phyloP scores from a whole-genome alignment of 2,888 invertebrate genomes.

The Cataglyphis rosenhaueri region DNA sequence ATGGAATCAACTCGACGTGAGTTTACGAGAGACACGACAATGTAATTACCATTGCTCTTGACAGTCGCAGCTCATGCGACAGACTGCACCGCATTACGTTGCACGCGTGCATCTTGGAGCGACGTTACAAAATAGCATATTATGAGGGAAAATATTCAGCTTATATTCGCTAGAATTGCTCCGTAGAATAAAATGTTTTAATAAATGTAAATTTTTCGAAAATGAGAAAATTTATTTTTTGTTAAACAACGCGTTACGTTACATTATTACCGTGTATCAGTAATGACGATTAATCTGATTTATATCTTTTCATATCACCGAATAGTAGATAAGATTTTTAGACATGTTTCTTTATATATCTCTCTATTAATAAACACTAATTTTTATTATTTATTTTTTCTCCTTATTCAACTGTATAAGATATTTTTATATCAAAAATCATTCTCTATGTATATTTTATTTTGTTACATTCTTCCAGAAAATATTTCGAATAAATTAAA shows the following conservation, averaged over 20 bases:
- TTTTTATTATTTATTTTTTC: neutral
- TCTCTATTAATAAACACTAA: neutral
- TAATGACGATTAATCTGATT: conserved; percentile 6
- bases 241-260: neutral
- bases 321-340: neutral
- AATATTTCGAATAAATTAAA: conserved; percentile 19
- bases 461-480: neutral
- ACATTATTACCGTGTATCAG: neutral
- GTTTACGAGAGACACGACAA: conserved; percentile 32
- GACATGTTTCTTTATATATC: neutral
- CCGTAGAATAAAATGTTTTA: conserved; percentile 16
- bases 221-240: conserved; percentile 18
- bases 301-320: neutral
- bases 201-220: neutral
- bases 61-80: conserved; percentile 49
- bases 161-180: conserved; percentile 1
- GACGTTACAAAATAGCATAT: conserved; percentile 33
- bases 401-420: neutral
- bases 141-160: conserved; percentile 32
- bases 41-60: conserved; percentile 52
- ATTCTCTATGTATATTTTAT: neutral
- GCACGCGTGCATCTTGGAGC: conserved; percentile 45
- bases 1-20: conserved; percentile 37
- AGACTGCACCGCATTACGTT: conserved; percentile 31
- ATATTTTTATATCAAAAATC: neutral